Evolutionary conservation across 2,113 vertebrate species (phyloP).

Genomic region (Pomatorhinus ruficollis): DNA sequence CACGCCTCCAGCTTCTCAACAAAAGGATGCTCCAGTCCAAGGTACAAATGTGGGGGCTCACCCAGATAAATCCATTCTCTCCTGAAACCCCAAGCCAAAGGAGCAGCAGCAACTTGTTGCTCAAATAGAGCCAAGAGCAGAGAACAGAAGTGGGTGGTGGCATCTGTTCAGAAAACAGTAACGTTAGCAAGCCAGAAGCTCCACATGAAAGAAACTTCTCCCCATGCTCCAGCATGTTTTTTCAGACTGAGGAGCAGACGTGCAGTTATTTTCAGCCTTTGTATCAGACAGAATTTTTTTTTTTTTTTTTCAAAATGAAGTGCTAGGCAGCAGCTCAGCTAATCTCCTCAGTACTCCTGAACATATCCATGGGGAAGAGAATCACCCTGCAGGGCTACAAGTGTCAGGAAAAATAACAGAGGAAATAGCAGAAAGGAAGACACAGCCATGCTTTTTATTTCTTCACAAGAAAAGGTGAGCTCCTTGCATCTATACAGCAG

Average conservation of each 20-base stretch:
- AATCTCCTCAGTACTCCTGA: background rate
- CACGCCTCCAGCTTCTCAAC: background rate
- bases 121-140: background rate
- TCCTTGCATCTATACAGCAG: background rate
- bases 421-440: background rate
- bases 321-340: background rate
- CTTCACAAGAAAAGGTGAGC: background rate
- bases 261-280: background rate
- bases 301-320: background rate
- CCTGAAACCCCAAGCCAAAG: background rate
- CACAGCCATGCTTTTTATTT: rapidly evolving
- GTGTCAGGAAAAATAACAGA: background rate
- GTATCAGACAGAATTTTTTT: background rate
- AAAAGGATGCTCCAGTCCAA: background rate
- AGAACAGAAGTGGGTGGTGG: background rate
- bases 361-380: background rate
- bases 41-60: background rate
- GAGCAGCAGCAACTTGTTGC: background rate
- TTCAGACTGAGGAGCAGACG: background rate
- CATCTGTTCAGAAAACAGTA: background rate
- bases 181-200: background rate
- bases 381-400: background rate
- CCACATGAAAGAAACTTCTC: background rate
- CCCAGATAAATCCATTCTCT: background rate
- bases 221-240: background rate